Base-by-base conservation (phyloP, 2,888 invertebrate genomes). In the Balanococcus diminutus region DNA sequence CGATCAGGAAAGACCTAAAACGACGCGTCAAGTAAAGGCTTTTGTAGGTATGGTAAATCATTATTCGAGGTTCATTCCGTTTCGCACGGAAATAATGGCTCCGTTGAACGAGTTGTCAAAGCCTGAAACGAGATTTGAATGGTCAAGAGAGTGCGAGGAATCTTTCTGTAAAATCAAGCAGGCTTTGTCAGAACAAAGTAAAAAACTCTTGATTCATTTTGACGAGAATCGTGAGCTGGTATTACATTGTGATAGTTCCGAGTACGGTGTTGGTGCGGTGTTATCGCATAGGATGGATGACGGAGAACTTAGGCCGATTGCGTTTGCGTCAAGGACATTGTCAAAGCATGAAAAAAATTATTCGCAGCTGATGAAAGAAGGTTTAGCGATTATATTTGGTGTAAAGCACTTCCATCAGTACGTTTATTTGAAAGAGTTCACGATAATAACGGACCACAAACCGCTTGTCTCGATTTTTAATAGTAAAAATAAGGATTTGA, bases 131-230 rank as follows among this genome's bases (percentile, higher is more conserved):
- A n/a, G n/a, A n/a, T n/a, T n/a, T n/a, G n/a, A n/a, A n/a, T n/a
- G n/a, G n/a, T n/a, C n/a, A n/a, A n/a, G n/a, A n/a, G n/a, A n/a
- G n/a, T n/a, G n/a, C n/a, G n/a, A n/a, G n/a, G n/a, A n/a, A n/a
- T n/a, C n/a, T n/a, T n/a, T n/a, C n/a, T n/a, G n/a, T n/a, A n/a
- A n/a, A n/a, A n/a, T n/a, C n/a, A n/a, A n/a, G n/a, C n/a, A n/a
- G n/a, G n/a, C n/a, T n/a, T n/a, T n/a, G n/a, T n/a, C n/a, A n/a
- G n/a, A n/a, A 56, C 9, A 19, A 25, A 56, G 75, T 86, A 87
- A 88, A n/a, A 39, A 67, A 61, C 86, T 88, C 11, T 61, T 89
- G 0, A 82, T 87, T 8, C 87, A 87, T 19, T 88, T 87, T 82
- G 32, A 39, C 14, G 16, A 42, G 4, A 25, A 84, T 36, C 16